These are phyloP conservation scores for Cichladusa arquata DNA, from an alignment of 2,113 vertebrate genomes.

Conservation along the genomic window DNA sequence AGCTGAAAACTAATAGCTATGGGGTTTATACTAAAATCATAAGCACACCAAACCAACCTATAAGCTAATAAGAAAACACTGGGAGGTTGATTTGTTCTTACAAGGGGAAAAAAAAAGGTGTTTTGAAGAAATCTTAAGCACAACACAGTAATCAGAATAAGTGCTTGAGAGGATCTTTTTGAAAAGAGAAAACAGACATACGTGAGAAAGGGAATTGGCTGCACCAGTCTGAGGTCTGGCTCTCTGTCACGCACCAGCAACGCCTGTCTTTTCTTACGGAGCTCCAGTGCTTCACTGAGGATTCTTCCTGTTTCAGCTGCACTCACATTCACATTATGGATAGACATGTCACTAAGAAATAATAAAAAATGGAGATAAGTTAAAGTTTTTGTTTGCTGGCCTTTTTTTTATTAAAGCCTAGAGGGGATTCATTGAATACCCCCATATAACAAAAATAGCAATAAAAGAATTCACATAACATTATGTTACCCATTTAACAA, in stretches of 20 bases:
- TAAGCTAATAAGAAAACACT: neutral
- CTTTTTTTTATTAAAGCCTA: neutral
- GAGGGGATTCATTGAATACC: neutral
- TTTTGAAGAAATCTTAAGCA: neutral
- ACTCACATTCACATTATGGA: slow-evolving; percentile 86
- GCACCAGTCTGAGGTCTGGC: slow-evolving; percentile 85
- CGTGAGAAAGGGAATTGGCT: slow-evolving; percentile 87
- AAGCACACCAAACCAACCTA: neutral
- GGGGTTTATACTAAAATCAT: neutral
- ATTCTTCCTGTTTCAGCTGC: slow-evolving; percentile 82
- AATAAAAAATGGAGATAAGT: neutral
- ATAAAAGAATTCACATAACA: neutral
- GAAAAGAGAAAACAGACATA: slow-evolving; percentile 59
- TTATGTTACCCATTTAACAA: neutral
- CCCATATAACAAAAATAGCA: neutral
- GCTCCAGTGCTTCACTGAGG: slow-evolving; percentile 86
- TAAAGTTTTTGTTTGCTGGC: neutral
- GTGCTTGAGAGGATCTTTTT: neutral
- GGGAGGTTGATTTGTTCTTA: neutral
- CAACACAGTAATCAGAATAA: neutral
- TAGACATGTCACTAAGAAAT: slow-evolving; percentile 83
- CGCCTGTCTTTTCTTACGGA: slow-evolving; percentile 84
- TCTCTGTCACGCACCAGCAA: slow-evolving; percentile 78
- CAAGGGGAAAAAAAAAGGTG: neutral
- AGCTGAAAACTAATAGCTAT: neutral